phyloP scores from a whole-genome alignment of 2,888 invertebrate genomes.

The Xanthia togata region DNA sequence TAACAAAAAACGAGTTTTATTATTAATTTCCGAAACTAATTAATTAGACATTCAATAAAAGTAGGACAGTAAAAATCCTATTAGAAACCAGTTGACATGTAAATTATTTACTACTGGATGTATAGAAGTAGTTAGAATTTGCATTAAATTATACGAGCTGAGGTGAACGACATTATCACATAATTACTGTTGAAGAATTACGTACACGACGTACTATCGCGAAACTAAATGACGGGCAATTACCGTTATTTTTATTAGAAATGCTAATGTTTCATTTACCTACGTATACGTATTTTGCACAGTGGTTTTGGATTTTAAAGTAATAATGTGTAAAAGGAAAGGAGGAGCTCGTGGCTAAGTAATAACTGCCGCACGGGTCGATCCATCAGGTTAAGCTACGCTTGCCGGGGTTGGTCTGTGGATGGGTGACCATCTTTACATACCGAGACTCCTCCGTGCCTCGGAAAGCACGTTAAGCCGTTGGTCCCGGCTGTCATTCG shows the following conservation, averaged over 20 bases:
- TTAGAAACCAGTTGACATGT: slow-evolving; percentile 23
- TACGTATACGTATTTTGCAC: background rate
- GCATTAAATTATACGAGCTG: slow-evolving; percentile 18
- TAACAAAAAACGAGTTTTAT: slow-evolving; percentile 2
- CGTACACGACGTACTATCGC: background rate
- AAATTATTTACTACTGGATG: slow-evolving; percentile 18
- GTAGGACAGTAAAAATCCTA: slow-evolving; percentile 1
- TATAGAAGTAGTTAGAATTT: slow-evolving; percentile 23
- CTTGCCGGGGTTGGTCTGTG: too few species aligned
- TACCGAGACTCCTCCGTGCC: too few species aligned
- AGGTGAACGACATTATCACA: slow-evolving; percentile 53
- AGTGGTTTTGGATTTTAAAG: background rate
- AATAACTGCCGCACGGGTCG: too few species aligned
- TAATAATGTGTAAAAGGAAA: background rate
- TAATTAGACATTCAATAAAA: background rate
- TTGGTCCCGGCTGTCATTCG: too few species aligned
- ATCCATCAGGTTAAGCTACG: too few species aligned
- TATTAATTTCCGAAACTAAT: slow-evolving; percentile 7
- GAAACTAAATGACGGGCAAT: slow-evolving; percentile 7
- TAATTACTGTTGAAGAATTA: slow-evolving; percentile 19
- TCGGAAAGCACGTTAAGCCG: too few species aligned
- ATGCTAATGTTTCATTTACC: slow-evolving; percentile 4
- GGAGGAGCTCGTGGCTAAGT: too few species aligned
- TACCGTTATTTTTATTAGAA: slow-evolving; percentile 8
- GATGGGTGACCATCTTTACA: too few species aligned